These are phyloP conservation scores for Drosophila sulfurigaster DNA, from an alignment of 1,140 invertebrate genomes.

Conservation along the genomic window DNA sequence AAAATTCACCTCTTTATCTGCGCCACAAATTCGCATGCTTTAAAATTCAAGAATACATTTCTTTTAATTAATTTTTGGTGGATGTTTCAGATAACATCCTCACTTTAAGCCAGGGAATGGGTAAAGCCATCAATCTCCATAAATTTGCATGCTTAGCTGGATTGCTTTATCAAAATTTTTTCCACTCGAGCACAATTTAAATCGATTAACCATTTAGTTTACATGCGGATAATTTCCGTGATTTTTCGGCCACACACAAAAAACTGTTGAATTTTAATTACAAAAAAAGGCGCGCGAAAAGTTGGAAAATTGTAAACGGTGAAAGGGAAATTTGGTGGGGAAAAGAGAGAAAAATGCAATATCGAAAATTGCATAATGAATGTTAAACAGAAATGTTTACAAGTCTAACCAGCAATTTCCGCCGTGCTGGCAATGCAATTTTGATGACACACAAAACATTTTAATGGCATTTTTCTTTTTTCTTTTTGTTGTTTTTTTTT, in stretches of 20 bases:
- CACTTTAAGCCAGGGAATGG: too few species aligned
- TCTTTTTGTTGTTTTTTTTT: not conserved
- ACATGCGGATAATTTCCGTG: not conserved
- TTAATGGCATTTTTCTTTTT: constrained; percentile 13
- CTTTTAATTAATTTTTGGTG: too few species aligned
- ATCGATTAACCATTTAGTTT: constrained; percentile 16
- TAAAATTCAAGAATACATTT: too few species aligned
- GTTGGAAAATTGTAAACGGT: not conserved
- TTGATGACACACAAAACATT: constrained; percentile 30
- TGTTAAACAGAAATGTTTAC: constrained; percentile 56
- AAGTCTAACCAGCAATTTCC: constrained; percentile 50
- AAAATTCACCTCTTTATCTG: too few species aligned
- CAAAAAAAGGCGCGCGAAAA: not conserved
- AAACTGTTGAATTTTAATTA: constrained; percentile 3
- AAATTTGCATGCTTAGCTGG: constrained; percentile 5
- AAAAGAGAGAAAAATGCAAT: constrained; percentile 13
- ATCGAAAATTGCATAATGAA: constrained; percentile 57
- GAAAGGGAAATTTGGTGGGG: not conserved
- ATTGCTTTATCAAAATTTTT: constrained; percentile 2
- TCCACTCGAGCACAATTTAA: not conserved
- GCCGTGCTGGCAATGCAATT: constrained; percentile 52
- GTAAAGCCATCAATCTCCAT: too few species aligned
- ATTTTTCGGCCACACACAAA: not conserved
- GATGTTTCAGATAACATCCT: too few species aligned
- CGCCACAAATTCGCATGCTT: too few species aligned